Evolutionary conservation across 2,113 vertebrate species (phyloP).

Genomic region (Pitta sordida): DNA sequence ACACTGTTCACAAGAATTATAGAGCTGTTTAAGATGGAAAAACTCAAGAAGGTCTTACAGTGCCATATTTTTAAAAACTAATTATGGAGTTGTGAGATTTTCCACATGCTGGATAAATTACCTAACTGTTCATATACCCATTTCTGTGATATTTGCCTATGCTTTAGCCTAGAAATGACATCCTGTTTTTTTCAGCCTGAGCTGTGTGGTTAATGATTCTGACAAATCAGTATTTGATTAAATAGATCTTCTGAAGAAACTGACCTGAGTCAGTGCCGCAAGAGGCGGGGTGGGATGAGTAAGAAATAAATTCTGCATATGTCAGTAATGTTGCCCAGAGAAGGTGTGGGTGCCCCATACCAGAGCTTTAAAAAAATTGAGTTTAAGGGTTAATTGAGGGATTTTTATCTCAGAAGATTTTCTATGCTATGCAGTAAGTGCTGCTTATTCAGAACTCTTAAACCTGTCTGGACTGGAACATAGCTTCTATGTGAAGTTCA

Average conservation of each 20-base stretch:
- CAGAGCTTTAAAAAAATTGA: background rate
- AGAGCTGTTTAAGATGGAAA: background rate
- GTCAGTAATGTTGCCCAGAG: background rate
- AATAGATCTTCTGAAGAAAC: background rate
- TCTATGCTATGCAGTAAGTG: rapidly evolving
- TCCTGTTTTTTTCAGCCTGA: background rate
- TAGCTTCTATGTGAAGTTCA: background rate
- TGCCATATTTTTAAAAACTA: rapidly evolving
- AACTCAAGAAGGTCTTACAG: background rate
- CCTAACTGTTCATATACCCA: background rate
- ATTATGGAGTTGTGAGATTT: background rate
- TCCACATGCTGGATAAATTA: background rate
- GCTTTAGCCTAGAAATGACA: background rate
- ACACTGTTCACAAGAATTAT: background rate
- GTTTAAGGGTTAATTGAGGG: background rate
- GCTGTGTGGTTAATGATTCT: background rate
- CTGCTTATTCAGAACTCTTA: background rate
- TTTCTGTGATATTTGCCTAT: background rate
- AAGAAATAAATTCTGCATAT: background rate
- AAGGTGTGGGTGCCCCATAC: background rate
- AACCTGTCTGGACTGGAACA: background rate
- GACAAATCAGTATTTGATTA: background rate
- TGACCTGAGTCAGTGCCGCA: background rate
- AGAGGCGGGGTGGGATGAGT: background rate
- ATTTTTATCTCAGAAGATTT: background rate